Base-by-base conservation (phyloP, 92 coral and sea anemone species). In the Isaurus tuberculatus region DNA sequence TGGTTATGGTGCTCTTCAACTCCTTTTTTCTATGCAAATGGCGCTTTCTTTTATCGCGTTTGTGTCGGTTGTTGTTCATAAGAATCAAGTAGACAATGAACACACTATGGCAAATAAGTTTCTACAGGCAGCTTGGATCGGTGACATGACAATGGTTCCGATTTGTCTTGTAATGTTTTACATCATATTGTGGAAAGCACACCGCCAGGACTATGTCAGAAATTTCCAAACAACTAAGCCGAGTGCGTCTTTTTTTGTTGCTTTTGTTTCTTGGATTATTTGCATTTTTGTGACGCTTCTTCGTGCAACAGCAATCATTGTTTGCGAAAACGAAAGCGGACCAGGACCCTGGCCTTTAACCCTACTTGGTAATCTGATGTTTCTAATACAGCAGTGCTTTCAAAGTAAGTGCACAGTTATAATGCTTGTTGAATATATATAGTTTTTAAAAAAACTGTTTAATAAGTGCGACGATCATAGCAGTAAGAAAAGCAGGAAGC, bases 201-300 rank as follows among this genome's bases (percentile, higher is more conserved):
- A 84, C 42, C 80, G 85, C 9, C 8, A 57, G 19, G 86, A 86
- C 46, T 67, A 40, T 14, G 70, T 72, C 42, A 86, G 90, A 3
- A 87, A 87, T 22, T 65, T 72, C 65, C 79, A 67, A 40, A 79
- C 72, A 14, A 16, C 75, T 19, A 72, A 57, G 30, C 26, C 81
- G 20, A 80, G 86, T 48, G 90, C 86, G 8, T 87, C 86, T 8
- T 81, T 87, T 60, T 51, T 65, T 15, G 90, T 87, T 19, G 90
- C 90, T 2, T 73, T 81, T 19, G 79, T 87, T 8, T 74, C 90
- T 5, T 87, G 90, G 90, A 87, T 87, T 57, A 67, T 87, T 31
- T 64, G 73, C 6, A 77, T 72, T 43, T 22, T 65, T 0, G 83
- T 73, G 17, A 15, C 90, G 30, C 49, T 87, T 1, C 55, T 87